Conservation (phyloP, 2,113 vertebrate species). For the Acrocephalus kingi region DNA sequence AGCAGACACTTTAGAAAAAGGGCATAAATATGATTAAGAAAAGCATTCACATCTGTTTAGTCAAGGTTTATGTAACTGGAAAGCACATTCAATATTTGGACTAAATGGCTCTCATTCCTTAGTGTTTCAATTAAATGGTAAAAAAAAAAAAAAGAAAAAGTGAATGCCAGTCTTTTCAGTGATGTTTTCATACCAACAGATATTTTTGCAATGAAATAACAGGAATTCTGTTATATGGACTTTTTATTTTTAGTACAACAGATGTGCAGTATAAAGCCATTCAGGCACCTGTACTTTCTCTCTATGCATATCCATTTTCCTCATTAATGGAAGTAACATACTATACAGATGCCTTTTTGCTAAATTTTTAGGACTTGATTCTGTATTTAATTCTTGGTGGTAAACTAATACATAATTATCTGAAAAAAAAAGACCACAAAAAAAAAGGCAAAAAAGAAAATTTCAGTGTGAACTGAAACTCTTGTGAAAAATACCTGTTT, state of each 20-base stretch:
- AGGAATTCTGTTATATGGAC: background rate
- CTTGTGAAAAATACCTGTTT: background rate
- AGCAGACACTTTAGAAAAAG: background rate
- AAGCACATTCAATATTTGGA: background rate
- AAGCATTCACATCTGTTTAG: background rate
- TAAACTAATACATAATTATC: background rate
- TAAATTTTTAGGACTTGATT: background rate
- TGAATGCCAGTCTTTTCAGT: background rate
- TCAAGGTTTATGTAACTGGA: background rate
- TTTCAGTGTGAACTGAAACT: background rate
- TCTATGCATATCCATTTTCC: background rate
- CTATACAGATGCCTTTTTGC: background rate
- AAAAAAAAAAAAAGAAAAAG: background rate
- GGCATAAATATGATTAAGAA: background rate
- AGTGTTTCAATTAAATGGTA: background rate
- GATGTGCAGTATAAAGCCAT: background rate
- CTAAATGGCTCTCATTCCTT: background rate
- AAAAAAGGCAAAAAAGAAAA: background rate
- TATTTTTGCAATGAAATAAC: background rate
- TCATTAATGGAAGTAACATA: background rate
- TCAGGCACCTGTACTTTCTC: background rate
- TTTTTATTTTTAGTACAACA: background rate
- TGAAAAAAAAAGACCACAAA: background rate
- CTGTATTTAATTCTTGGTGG: background rate
- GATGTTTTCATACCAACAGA: background rate